Evolutionary conservation across 2,113 vertebrate species (phyloP), one percentile per base, ranked within the genome.

Genomic region (Dasyprocta punctata): DNA sequence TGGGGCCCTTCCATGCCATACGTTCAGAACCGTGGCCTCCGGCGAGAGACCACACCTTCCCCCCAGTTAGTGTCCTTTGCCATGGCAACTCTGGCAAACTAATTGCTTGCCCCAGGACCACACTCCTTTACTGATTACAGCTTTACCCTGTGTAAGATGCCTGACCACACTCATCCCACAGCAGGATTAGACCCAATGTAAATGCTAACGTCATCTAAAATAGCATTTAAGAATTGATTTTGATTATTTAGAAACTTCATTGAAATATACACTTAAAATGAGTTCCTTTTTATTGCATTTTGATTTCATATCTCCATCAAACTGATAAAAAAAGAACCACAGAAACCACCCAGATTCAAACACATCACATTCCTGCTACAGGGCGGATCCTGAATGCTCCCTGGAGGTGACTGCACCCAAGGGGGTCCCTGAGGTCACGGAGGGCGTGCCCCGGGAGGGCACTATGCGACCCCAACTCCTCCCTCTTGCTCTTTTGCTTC

Each of bases 181-280:
- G 20, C 60, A 92, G 36, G 8, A 28, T 96, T 52, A 73, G 28
- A 38, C 49, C 36, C 52, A 38, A 20, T 54, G 24, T 47, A 75
- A 92, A 41, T 77, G 56, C 56, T 61, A 47, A 94, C 49, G 44
- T 69, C 61, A 92, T 47, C n/a, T 91, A 82, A 52, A 86, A 54
- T 36, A 82, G 52, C 2, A 60, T 86, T 94, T n/a, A 47, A 90
- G 87, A 63, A 47, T 38, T 14, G 58, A 75, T n/a, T 54, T 82
- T 87, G 69, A 54, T 60, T 81, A 81, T 56, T 81, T 92, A 95
- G 63, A 94, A 58, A 89, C 49, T n/a, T 41, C 47, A 84, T 33
- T 58, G 19, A 84, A 71, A 83, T 65, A 33, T n/a, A 81, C 1
- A 69, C 67, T 94, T 88, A 36, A 88, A 95, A 85, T 60, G 54